Base-by-base conservation (phyloP, 2,797 vertebrate genomes). In the Oreonectes daqikongensis region DNA sequence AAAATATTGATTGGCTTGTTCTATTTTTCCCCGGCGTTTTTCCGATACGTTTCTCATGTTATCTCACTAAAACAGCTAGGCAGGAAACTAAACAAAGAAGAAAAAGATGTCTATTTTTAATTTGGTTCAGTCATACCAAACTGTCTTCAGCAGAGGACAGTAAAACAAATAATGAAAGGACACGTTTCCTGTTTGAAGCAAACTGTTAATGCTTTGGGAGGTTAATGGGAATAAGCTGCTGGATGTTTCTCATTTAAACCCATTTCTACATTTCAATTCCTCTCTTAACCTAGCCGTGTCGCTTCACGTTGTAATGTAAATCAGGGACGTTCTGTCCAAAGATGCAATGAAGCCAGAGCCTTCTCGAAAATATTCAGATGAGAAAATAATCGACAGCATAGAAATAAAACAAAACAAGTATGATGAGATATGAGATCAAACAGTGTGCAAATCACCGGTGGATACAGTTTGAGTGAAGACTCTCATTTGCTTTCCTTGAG, bases 1-100 rank as follows among this genome's bases (percentile, higher is more conserved):
- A 73, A 79, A 82, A 72, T 73, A 79, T 69, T 72, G 74, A 77
- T 68, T 63, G 63, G 48, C 64, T 76, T 14, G 69, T 57, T 79
- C 28, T 24, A 30, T 61, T n/a, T n/a, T n/a, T n/a, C n/a, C n/a
- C n/a, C n/a, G 73, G 55, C 55, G 38, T 72, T 63, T 72, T 24
- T 18, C 57, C 26, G 57, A 77, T 40, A 46, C 32, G 64, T 67
- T 73, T 77, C 72, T 79, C 57, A 53, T 69, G 73, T 77, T 77
- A 79, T 82, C 81, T 65, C 40, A 30, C 46, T 76, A 46, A 61
- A 79, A 72, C 77, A 76, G 80, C 59, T 57, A 55, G 48, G 30
- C 64, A 10, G 40, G 30, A 69, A 60, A 46, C 30, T 44, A 10
- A 17, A 61, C 40, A 30, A 75, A 42, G 28, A 30, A 40, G 8